Base-by-base conservation (phyloP, 30 jellyfish, hydroid and myxozoan species). In the Aurelia coerulea region DNA sequence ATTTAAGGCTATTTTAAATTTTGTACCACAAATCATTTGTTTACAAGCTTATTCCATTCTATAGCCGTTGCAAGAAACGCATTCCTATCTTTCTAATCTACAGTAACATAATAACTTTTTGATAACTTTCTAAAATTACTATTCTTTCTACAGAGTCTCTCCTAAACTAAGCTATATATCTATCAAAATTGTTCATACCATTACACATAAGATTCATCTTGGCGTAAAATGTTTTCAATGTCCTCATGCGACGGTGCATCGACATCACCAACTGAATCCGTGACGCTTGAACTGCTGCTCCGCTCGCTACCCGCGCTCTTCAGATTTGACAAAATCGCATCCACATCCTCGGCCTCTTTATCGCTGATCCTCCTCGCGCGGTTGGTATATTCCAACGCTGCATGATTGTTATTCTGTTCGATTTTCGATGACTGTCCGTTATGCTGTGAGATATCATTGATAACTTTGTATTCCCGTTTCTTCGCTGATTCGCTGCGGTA, bases 121-220 rank as follows among this genome's bases (percentile, higher is more conserved):
- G 56, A 46, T 5, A 46, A 46, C 56, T 46, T 46, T 46, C 56
- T 46, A 7, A 46, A 46, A 46, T 46, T 46, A 46, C 16, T 46
- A 46, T 46, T 9, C 11, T 46, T 46, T 46, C 56, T 46, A 46
- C 56, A 46, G 15, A 9, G 56, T 4, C 56, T 46, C 56, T 46
- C 56, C 56, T 46, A 46, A 9, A 46, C 56, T 46, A 46, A 46
- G 56, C 2, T 46, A 46, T 46, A 5, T 4, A 46, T 46, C 56
- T 46, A 46, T 46, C 12, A 46, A 46, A 46, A 46, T 46, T 6
- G 56, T 46, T 46, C 15, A 46, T 4, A 7, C 1, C 11, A 46
- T 79, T 69, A 92, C 16, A 92, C 98, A 73, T 87, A 81, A 3
- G 98, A 92, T 81, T 92, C 98, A 65, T 92, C 95, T 66, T 92